Evolutionary conservation across 1,140 invertebrate species (phyloP), one percentile per base, ranked within the genome.

Genomic region (Drosophila seguyi): DNA sequence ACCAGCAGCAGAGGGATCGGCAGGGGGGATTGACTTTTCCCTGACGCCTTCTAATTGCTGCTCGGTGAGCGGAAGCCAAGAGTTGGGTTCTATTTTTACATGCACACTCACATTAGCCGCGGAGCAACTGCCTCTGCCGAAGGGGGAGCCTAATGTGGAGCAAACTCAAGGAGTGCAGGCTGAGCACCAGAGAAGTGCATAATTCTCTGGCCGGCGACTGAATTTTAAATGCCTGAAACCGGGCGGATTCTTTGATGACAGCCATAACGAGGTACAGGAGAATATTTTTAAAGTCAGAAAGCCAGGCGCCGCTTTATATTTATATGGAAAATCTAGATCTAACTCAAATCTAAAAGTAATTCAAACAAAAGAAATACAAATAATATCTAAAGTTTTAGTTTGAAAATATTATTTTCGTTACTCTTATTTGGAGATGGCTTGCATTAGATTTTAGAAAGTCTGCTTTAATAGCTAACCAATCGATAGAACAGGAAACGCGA

Each of bases 31-130:
- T 41, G 48, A 55, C 58, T 74, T 47, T 45, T 74, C 56, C 66
- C 66, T 61, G 66, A 77, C 73, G 81, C 77, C 81, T 80, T 84
- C 81, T 84, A 84, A 85, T 84, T 84, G 81, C 77, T 57, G 58
- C 57, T 61, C 63, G 63, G 61, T 22, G 52, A 82, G 68, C 63
- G 69, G 52, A 81, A 74, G 63, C 52, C 67, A 47, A 61, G 58
- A 66, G 63, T 58, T 52, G 52, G 63, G 62, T 80, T 87, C 85
- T 87, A 87, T 87, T 88, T 87, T 81, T 81, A 78, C 58, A 69
- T 67, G 38, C 66, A 69, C 50, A 69, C 53, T 38, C 62, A 71
- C 68, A 59, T 58, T 58, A 59, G 50, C 55, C 22, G 36, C n/a
- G 36, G 34, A 75, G 59, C 58, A 75, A 38, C 45, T 67, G 47